phyloP scores from a whole-genome alignment of 2,113 vertebrate species.

The Monopterus albus region DNA sequence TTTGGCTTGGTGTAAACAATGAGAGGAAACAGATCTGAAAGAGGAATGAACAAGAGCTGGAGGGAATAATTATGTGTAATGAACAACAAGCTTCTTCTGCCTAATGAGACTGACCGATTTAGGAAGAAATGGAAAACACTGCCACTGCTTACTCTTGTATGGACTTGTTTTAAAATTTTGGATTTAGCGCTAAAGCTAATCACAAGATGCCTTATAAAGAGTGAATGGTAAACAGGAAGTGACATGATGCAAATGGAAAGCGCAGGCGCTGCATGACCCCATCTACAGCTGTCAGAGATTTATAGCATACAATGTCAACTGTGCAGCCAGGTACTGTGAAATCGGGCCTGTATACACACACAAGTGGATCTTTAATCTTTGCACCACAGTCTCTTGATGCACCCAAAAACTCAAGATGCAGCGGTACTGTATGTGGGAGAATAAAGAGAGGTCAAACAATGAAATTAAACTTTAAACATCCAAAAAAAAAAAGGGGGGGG shows the following conservation, averaged over 20 bases:
- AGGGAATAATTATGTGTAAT: too few species aligned
- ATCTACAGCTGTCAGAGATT: constrained; percentile 31
- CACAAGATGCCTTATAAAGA: background rate
- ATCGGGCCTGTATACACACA: constrained; percentile 39
- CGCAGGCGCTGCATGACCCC: constrained; percentile 37
- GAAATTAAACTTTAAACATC: constrained; percentile 14
- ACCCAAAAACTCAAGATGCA: constrained; percentile 27
- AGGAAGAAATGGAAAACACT: background rate
- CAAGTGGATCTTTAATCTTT: constrained; percentile 31
- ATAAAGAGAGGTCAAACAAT: constrained; percentile 34
- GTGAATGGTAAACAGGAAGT: constrained; percentile 43
- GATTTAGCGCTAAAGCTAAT: background rate
- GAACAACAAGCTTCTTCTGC: background rate
- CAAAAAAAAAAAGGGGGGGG: background rate
- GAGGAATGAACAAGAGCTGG: constrained; percentile 21
- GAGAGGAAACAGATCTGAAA: constrained; percentile 28
- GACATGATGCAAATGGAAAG: constrained; percentile 53
- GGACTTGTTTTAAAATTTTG: background rate
- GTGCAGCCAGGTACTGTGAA: constrained; percentile 36
- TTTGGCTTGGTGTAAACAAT: constrained; percentile 53
- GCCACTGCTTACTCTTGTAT: background rate
- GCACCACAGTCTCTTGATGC: constrained; percentile 44
- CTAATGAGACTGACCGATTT: background rate
- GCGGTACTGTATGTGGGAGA: constrained; percentile 15
- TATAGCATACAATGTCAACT: constrained; percentile 41